Percentiles rank a stretch among this genome's conserved stretches.
phyloP scores from a whole-genome alignment of 1,140 invertebrate genomes.

The Plutomurus gul region DNA sequence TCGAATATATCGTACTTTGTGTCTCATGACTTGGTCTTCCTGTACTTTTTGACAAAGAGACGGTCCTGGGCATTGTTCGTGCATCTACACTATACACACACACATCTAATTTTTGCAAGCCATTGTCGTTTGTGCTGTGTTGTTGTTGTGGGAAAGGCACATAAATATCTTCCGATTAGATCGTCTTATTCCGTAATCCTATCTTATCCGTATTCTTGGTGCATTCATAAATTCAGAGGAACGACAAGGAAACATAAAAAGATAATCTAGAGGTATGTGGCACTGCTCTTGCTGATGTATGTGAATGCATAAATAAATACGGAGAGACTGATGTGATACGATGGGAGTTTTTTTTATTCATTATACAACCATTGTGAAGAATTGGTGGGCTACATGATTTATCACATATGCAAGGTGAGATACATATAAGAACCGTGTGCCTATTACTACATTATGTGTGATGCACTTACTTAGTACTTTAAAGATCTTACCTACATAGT shows the following conservation, averaged over 20 bases:
- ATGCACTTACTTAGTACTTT: neutral
- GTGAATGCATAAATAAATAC: slow-evolving; percentile 23
- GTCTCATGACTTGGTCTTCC: too few relatives aligned
- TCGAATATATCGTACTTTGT: too few relatives aligned
- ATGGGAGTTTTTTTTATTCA: slow-evolving; percentile 5
- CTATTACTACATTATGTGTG: too few relatives aligned
- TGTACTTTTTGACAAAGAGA: too few relatives aligned
- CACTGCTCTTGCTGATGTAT: neutral
- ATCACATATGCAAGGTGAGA: neutral
- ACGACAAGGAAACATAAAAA: neutral
- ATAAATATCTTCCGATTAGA: neutral
- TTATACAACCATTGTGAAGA: slow-evolving; percentile 24
- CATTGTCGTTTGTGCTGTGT: too few relatives aligned
- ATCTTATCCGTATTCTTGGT: neutral
- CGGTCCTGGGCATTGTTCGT: too few relatives aligned
- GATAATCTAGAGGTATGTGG: neutral
- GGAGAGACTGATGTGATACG: neutral
- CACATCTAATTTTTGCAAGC: neutral
- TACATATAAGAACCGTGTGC: too few relatives aligned
- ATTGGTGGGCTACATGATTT: slow-evolving; percentile 11
- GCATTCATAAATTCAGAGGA: neutral
- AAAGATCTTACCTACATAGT: neutral
- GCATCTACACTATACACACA: neutral
- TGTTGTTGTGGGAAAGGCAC: neutral
- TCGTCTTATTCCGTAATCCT: neutral